Evolutionary conservation across 2,797 vertebrate genomes (phyloP).

Genomic region (Chloroceryle amazona): DNA sequence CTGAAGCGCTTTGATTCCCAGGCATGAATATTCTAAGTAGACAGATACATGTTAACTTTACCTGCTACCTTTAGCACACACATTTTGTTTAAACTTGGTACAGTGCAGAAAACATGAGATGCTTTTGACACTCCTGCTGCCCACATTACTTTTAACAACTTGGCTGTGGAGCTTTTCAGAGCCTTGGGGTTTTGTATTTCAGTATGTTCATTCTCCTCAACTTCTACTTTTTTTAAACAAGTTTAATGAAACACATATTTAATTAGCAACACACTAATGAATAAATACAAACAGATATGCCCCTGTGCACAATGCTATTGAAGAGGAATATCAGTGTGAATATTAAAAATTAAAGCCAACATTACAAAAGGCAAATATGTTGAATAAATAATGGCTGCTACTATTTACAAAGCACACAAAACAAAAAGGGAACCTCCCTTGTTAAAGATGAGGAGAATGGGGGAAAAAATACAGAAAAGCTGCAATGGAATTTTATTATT

Average conservation of each 20-base stretch:
- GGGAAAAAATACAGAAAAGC: neutral
- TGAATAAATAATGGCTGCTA: constrained; percentile 70
- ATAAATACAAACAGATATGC: constrained; percentile 78
- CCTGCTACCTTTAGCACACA: constrained; percentile 29
- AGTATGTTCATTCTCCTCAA: constrained; percentile 61
- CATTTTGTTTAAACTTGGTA: constrained; percentile 69
- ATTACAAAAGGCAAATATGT: constrained; percentile 63
- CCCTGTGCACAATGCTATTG: neutral
- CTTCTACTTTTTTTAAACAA: constrained; percentile 53
- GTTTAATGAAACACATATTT: constrained; percentile 83
- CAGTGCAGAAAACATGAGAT: constrained; percentile 61
- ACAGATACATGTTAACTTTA: constrained; percentile 67
- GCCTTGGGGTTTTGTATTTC: constrained; percentile 72
- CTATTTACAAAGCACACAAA: constrained; percentile 65
- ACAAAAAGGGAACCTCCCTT: neutral
- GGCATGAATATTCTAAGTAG: constrained; percentile 56
- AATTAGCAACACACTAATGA: constrained; percentile 78
- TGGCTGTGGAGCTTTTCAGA: constrained; percentile 62
- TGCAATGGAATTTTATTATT: neutral
- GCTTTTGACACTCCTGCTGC: constrained; percentile 74
- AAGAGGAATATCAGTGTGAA: constrained; percentile 55
- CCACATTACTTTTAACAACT: constrained; percentile 75
- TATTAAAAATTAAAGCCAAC: constrained; percentile 73
- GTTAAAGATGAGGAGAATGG: neutral
- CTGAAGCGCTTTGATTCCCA: constrained; percentile 62